Base-by-base conservation (phyloP, 2,888 invertebrate genomes). In the Brachyptera putata region DNA sequence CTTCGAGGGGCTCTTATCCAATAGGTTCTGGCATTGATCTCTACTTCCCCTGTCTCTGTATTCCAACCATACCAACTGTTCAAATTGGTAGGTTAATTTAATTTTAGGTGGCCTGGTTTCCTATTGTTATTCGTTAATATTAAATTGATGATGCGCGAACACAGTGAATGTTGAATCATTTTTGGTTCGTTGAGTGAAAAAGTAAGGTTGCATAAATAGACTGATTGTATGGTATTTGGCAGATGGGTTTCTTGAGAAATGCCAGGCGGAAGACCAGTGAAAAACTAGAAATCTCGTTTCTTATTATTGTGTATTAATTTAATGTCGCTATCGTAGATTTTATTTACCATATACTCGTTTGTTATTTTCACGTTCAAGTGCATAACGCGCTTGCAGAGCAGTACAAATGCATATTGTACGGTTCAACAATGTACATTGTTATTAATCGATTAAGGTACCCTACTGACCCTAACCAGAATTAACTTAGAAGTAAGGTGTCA, bases 31-130 rank as follows among this genome's bases (percentile, higher is more conserved):
- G n/a, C 21, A n/a, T 4, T 46, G 46, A 46, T 46, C 46, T 46
- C 46, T 5, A 46, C 21, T 22, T 46, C 46, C 24, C 30, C 9
- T 46, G 22, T 46, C 22, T 46, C 21, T 46, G 46, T 46, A 46
- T 46, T 46, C 46, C 46, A 46, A 18, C 46, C 24, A n/a, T 7
- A 7, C 41, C 21, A 7, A 13, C n/a, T 41, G 41, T 41, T 1
- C 1, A 3, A 24, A 2, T 46, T 46, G 24, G 24, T 30, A 30
- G 5, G 30, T 30, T 30, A 30, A 11, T 30, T 30, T 30, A 7
- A 30, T 7, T 5, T 30, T 30, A 11, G 30, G 30, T 30, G 30
- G 30, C 30, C 30, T 30, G 30, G 30, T 30, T 30, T 30, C 30
- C 30, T 30, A 30, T 30, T 30, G 11, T 7, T 5, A 7, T 7